These are phyloP conservation scores for Rostratula benghalensis DNA, from an alignment of 2,113 vertebrate genomes.

Conservation along the genomic window DNA sequence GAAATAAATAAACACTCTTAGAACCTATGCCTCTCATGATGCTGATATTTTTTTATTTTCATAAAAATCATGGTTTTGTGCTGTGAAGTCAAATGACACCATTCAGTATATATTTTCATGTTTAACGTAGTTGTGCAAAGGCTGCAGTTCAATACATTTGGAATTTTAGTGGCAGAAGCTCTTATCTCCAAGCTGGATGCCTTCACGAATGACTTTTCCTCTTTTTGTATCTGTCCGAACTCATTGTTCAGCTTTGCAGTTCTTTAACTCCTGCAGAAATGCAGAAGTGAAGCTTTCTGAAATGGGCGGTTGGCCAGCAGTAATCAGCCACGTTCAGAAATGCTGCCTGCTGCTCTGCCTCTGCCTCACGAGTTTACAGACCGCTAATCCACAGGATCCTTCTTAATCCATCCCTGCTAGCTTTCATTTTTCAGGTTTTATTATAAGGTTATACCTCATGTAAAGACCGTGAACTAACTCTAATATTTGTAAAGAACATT, in stretches of 20 bases:
- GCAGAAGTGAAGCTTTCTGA: neutral
- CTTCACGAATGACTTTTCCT: neutral
- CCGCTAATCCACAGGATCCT: neutral
- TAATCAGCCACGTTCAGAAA: neutral
- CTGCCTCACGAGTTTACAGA: constrained; percentile 19
- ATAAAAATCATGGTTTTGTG: neutral
- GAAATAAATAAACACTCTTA: neutral
- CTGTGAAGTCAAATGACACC: neutral
- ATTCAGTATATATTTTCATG: neutral
- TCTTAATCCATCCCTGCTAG: neutral
- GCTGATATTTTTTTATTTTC: neutral
- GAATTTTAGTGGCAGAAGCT: neutral
- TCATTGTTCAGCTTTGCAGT: neutral
- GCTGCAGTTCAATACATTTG: neutral
- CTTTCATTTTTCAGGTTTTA: constrained; percentile 31
- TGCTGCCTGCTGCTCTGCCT: neutral
- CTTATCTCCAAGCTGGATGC: neutral
- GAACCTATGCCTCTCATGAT: neutral
- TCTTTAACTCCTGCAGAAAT: neutral
- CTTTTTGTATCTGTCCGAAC: neutral
- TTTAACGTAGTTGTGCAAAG: neutral
- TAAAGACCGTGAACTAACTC: neutral
- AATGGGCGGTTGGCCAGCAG: neutral
- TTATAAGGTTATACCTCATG: neutral
- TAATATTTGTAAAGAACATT: neutral